Evolutionary conservation across 1,140 invertebrate species (phyloP), one percentile per base, ranked within the genome.

Genomic region (Aethina tumida): DNA sequence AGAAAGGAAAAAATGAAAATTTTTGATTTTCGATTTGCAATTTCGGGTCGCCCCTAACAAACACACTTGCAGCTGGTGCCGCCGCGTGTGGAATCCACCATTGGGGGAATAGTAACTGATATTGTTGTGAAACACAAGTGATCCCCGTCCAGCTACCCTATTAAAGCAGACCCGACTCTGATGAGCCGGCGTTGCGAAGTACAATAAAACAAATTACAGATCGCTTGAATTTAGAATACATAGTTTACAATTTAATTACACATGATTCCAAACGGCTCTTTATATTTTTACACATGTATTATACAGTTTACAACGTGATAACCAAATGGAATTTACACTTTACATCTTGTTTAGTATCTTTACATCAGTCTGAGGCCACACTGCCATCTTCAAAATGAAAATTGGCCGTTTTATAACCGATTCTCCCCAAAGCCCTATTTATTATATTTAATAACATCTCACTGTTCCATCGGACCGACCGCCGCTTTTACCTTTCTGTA

Each of bases 101-200:
- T n/a, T n/a, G n/a, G n/a, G n/a, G n/a, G n/a, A n/a, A n/a, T n/a
- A n/a, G n/a, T n/a, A n/a, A n/a, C n/a, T n/a, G n/a, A n/a, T n/a
- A 47, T 48, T 49, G 45, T 47, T 53, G 48, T 55, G 45, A 56
- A n/a, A 57, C 47, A 52, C 54, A 53, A 56, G 58, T 60, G 60
- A 59, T 60, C 60, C 60, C 60, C 60, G 52, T 57, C 60, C 60
- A 62, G 60, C 60, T 62, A 62, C 57, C 50, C 56, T 59, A 60
- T 44, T 43, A 52, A 51, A 51, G 46, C 45, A 49, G 49, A 41
- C 22, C 44, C 34, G 24, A 41, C 16, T 47, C 21, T 33, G n/a
- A n/a, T n/a, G n/a, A n/a, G n/a, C n/a, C n/a, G n/a, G n/a, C n/a
- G n/a, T n/a, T n/a, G n/a, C 45, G 43, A 35, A 52, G 12, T 52